These are phyloP conservation scores for Petrophora chlorosata DNA, from an alignment of 2,888 invertebrate species.

Conservation along the genomic window DNA sequence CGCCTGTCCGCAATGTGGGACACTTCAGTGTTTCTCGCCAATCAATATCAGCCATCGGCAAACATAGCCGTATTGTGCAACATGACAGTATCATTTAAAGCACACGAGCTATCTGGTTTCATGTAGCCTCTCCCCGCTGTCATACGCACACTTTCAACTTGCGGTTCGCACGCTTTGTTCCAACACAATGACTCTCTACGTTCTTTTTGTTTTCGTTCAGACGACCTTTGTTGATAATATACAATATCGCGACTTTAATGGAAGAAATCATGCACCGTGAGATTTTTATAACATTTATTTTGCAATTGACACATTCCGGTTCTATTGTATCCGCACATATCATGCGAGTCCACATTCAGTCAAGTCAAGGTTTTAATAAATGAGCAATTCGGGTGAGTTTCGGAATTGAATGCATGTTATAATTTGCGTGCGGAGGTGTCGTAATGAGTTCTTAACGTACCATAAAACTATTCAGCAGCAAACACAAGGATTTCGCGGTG, in stretches of 20 bases:
- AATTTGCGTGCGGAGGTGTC: slow-evolving; percentile 38
- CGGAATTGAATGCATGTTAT: slow-evolving; percentile 37
- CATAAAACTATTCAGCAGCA: slow-evolving; percentile 56
- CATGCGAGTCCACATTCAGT: slow-evolving; percentile 25
- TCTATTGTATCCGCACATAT: slow-evolving; percentile 42
- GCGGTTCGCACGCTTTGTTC: slow-evolving; percentile 78
- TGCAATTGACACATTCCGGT: slow-evolving; percentile 64
- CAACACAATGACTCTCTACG: slow-evolving; percentile 78
- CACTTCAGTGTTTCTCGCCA: slow-evolving; percentile 42
- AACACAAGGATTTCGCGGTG: slow-evolving; percentile 60
- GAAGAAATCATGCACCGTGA: slow-evolving; percentile 79
- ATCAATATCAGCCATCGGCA: slow-evolving; percentile 48
- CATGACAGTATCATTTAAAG: slow-evolving; percentile 48
- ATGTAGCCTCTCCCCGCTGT: slow-evolving; percentile 46
- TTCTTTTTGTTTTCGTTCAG: slow-evolving; percentile 81
- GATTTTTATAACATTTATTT: slow-evolving; percentile 74
- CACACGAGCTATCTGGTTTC: slow-evolving; percentile 40
- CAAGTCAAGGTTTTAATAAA: slow-evolving; percentile 42
- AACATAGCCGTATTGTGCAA: slow-evolving; percentile 46
- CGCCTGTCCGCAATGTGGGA: slow-evolving; percentile 35
- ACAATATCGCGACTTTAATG: slow-evolving; percentile 77
- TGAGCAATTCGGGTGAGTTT: slow-evolving; percentile 28
- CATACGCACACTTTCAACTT: slow-evolving; percentile 78
- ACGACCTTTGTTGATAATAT: slow-evolving; percentile 82
- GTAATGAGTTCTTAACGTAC: slow-evolving; percentile 51